Evolutionary conservation across 1,140 invertebrate species (phyloP), one percentile per base, ranked within the genome.

Genomic region (Oncopeltus fasciatus): DNA sequence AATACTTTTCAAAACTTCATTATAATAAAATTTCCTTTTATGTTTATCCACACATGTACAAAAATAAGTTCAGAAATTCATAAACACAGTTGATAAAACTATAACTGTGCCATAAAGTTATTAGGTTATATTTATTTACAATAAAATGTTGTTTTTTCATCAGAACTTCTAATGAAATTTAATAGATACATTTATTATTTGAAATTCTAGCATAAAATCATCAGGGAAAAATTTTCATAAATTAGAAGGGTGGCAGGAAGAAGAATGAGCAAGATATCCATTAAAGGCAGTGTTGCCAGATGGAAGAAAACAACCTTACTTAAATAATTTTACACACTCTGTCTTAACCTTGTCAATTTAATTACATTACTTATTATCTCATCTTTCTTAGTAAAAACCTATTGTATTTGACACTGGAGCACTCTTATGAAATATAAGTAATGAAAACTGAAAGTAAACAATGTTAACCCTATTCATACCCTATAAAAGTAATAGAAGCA

Each of bases 1-100:
- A 38, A 38, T 14, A 38, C 31, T 14, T 14, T 38, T 38, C 31
- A 38, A 38, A 38, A 8, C 14, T 38, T 5, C 14, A 8, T 8
- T 38, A 38, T 14, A 5, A 38, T 38, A 5, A 38, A 38, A 38
- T 38, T 8, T 38, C 31, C 31, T 38, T 38, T 38, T 38, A n/a
- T 38, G 14, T 38, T 38, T 38, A 38, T 8, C 31, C 49, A 53
- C 3, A 53, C 26, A 53, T 26, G 49, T 53, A 53, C 49, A 53
- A 53, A 53, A 53, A 53, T 53, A 53, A 53, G 49, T 53, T 3
- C 20, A 24, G 21, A 53, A 24, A 26, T 24, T 53, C 24, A 53
- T 24, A 26, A 24, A 53, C 49, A 53, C 49, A 53, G 49, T 53
- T 53, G 49, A 53, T 27, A 53, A 53, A 53, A 53, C 49, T 53